phyloP scores from a whole-genome alignment of 2,888 invertebrate species.

The Lacanobia oleracea region DNA sequence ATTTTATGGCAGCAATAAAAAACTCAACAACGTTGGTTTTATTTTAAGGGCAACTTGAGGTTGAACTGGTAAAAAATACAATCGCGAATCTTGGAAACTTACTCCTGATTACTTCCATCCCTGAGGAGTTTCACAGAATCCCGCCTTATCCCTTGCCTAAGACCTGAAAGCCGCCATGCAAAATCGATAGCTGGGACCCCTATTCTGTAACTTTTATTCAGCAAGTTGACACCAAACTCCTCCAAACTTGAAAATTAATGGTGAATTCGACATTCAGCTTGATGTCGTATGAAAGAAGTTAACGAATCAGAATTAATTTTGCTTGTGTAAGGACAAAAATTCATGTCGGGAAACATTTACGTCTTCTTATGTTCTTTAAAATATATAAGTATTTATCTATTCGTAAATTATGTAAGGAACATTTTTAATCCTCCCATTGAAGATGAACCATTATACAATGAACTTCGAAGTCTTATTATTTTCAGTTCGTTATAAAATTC shows the following conservation, averaged over 20 bases:
- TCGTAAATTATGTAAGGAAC: slow-evolving; percentile 6
- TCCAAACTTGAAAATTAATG: slow-evolving; percentile 52
- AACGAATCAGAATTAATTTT: slow-evolving; percentile 59
- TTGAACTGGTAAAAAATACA: slow-evolving; percentile 38
- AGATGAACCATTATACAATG: background rate
- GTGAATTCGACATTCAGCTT: slow-evolving; percentile 48
- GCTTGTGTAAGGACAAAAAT: slow-evolving; percentile 43
- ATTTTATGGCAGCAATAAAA: slow-evolving; percentile 52
- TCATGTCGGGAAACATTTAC: slow-evolving; percentile 17
- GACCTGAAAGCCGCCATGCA: slow-evolving; percentile 63
- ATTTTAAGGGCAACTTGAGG: slow-evolving; percentile 26
- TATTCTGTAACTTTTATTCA: slow-evolving; percentile 65
- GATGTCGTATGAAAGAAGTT: slow-evolving; percentile 53
- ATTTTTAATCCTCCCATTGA: background rate
- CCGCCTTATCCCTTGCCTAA: slow-evolving; percentile 62
- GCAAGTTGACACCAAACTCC: slow-evolving; percentile 49
- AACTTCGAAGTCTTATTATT: slow-evolving; percentile 1
- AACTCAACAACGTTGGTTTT: slow-evolving; percentile 31
- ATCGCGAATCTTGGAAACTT: slow-evolving; percentile 51
- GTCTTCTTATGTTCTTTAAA: slow-evolving; percentile 13
- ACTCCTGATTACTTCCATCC: slow-evolving; percentile 68
- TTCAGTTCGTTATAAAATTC: background rate
- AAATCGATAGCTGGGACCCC: slow-evolving; percentile 61
- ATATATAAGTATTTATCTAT: slow-evolving; percentile 18
- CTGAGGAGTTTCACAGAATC: slow-evolving; percentile 64